phyloP scores from a whole-genome alignment of 1,140 invertebrate genomes.

The Mamestra configurata region DNA sequence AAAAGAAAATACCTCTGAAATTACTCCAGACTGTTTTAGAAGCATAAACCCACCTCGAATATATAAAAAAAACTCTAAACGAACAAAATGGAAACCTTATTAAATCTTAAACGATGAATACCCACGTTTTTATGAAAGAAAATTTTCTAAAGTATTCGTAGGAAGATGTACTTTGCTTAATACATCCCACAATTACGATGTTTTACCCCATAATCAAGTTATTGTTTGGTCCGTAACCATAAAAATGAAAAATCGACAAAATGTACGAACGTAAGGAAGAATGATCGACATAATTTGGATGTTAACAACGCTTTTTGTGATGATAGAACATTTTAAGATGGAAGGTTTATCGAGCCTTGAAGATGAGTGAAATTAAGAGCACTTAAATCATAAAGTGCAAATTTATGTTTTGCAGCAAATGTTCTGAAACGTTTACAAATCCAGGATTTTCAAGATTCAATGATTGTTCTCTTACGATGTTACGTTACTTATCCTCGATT shows the following conservation, averaged over 20 bases:
- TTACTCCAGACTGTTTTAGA: neutral
- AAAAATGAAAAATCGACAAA: slow-evolving; percentile 30
- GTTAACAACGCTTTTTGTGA: slow-evolving; percentile 17
- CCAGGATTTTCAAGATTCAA: too few species aligned
- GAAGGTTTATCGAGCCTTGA: slow-evolving; percentile 2
- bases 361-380: neutral
- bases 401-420: neutral
- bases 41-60: neutral
- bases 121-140: slow-evolving; percentile 18
- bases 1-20: neutral
- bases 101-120: slow-evolving; percentile 34
- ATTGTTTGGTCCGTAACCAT: slow-evolving; percentile 30
- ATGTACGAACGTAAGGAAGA: neutral
- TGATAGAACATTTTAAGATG: slow-evolving; percentile 5
- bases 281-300: slow-evolving; percentile 15
- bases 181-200: slow-evolving; percentile 28
- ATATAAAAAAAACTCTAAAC: neutral
- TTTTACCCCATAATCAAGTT: slow-evolving; percentile 36
- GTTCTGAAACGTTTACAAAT: neutral
- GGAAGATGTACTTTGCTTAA: slow-evolving; percentile 23
- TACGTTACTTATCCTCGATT: too few species aligned
- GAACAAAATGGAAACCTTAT: slow-evolving; percentile 32
- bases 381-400: neutral
- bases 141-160: slow-evolving; percentile 32
- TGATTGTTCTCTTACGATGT: too few species aligned